Evolutionary conservation across 2,113 vertebrate species (phyloP), one percentile per base, ranked within the genome.

Genomic region (Macrotus californicus): DNA sequence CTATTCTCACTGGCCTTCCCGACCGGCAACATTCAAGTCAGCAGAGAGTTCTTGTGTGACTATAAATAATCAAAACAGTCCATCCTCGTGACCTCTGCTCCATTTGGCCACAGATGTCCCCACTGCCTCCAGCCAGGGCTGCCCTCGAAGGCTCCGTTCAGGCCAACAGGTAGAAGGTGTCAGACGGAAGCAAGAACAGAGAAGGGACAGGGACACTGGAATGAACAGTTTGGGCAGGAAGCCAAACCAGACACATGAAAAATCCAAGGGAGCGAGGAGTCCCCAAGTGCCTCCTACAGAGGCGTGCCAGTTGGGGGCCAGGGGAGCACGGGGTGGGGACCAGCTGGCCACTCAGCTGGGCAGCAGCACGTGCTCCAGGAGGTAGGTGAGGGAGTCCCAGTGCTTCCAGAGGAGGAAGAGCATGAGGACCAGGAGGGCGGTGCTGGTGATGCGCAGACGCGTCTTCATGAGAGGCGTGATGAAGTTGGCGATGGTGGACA

Each of bases 401-500:
- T 99, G 99, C 98, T 99, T 99, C 99, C 99, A 99, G 96, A 99
- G 98, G 80, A 99, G 97, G 94, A 99, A 98, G 86, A 99, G 99
- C 95, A 99, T 93, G 92, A 99, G 98, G 79, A 99, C 98, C 79
- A 99, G 98, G 97, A 99, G 97, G 93, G 99, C 97, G 0, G 99
- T 99, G 98, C 99, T 98, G 75, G 98, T 98, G 94, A 99, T 98
- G 36, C 99, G 99, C 77, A 98, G 97, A 52, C 99, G 98, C 6
- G 99, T 99, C 98, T 99, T 99, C 99, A 99, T 99, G 98, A 99
- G 98, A 0, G 99, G 99, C 0, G 99, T 99, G 98, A 99, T 99
- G 98, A 99, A 99, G 98, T 98, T 99, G 98, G 99, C 99, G 43
- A 99, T 97, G 91, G 99, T 99, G 98, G 99, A 99, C 95, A 99